Conservation (phyloP, 2,797 vertebrate genomes). For the Moxostoma hubbsi region DNA sequence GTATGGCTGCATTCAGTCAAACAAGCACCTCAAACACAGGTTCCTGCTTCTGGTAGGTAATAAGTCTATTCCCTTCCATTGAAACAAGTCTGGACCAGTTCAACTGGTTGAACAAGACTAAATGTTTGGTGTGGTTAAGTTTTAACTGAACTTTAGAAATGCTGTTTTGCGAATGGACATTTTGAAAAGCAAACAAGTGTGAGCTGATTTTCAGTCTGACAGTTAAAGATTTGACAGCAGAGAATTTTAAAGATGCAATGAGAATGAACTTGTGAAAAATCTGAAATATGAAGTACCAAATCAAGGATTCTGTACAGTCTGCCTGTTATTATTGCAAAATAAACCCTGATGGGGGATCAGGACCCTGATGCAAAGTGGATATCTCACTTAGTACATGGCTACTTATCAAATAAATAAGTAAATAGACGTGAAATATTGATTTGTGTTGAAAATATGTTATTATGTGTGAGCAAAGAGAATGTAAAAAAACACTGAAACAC, state of each 20-base stretch:
- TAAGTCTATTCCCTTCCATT: background rate
- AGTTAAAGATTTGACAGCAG: background rate
- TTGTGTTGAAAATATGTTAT: too few species aligned
- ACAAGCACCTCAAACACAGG: constrained; percentile 93
- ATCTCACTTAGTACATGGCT: too few species aligned
- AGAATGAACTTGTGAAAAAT: background rate
- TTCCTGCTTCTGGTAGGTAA: constrained; percentile 90
- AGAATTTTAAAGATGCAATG: background rate
- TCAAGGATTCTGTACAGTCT: too few species aligned
- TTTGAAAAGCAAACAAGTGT: background rate
- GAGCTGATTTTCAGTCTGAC: background rate
- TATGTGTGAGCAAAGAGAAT: too few species aligned
- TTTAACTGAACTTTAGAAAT: background rate
- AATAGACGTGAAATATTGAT: too few species aligned
- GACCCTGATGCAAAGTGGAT: too few species aligned
- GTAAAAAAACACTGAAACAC: too few species aligned
- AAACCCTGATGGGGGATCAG: too few species aligned
- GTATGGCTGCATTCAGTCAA: constrained; percentile 96
- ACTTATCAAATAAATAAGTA: too few species aligned
- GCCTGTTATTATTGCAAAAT: too few species aligned
- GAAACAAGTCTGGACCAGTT: constrained; percentile 12
- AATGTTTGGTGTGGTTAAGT: background rate
- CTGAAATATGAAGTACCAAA: background rate
- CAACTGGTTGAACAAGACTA: background rate
- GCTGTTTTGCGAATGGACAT: background rate